Evolutionary conservation across 2,113 vertebrate genomes (phyloP).

Genomic region (Anarrhichthys ocellatus): DNA sequence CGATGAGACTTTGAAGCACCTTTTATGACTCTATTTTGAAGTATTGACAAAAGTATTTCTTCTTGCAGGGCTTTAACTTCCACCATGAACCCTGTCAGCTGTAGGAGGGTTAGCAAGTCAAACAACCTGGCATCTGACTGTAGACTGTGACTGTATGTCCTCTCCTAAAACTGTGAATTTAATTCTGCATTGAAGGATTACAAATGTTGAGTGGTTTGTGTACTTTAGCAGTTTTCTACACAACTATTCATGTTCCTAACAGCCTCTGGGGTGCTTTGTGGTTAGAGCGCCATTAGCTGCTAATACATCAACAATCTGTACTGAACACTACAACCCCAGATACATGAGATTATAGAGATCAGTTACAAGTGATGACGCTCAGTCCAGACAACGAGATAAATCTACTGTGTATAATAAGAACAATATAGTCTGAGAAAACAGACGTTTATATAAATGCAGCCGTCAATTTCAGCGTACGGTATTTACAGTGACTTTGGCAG

Average conservation of each 20-base stretch:
- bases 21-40: neutral
- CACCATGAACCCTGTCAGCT: neutral
- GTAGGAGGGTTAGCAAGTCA: neutral
- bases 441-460: constrained; percentile 11
- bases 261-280: constrained; percentile 26
- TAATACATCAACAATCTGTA: constrained; percentile 29
- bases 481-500: constrained; percentile 31
- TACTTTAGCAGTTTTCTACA: constrained; percentile 31
- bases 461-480: neutral
- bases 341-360: constrained; percentile 40
- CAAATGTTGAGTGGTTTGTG: neutral
- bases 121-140: neutral
- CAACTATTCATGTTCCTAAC: constrained; percentile 9
- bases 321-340: constrained; percentile 19
- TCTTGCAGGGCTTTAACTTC: neutral
- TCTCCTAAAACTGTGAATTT: neutral
- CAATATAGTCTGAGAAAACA: neutral
- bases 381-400: constrained; percentile 20
- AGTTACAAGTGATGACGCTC: constrained; percentile 34
- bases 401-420: neutral
- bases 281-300: constrained; percentile 27
- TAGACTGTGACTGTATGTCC: neutral
- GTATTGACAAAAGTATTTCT: neutral
- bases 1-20: neutral
- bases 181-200: neutral